Evolutionary conservation across 2,888 invertebrate species (phyloP).

Genomic region (Eristalinus sepulchralis): DNA sequence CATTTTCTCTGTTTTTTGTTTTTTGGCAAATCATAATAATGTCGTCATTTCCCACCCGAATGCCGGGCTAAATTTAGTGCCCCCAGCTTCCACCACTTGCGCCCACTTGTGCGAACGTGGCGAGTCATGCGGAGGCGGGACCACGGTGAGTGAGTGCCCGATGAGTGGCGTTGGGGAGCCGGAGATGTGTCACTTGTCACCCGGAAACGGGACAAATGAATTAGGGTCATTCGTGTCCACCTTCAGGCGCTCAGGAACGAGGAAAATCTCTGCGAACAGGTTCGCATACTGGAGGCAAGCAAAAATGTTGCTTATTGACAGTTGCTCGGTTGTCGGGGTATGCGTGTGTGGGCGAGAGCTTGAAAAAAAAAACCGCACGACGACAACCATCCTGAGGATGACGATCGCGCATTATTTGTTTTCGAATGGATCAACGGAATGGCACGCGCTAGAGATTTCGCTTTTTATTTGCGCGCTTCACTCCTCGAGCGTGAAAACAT

Average conservation of each 20-base stretch:
- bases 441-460: slow-evolving; percentile 57
- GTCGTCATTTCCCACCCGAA: slow-evolving; percentile 56
- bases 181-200: slow-evolving; percentile 50
- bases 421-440: slow-evolving; percentile 60
- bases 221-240: slow-evolving; percentile 31
- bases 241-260: slow-evolving; percentile 2
- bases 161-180: slow-evolving; percentile 26
- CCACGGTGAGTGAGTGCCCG: neutral
- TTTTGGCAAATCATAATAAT: slow-evolving; percentile 58
- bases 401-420: slow-evolving; percentile 47
- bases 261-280: slow-evolving; percentile 11
- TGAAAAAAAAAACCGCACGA: slow-evolving; percentile 43
- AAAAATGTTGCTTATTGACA: slow-evolving; percentile 16
- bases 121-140: slow-evolving; percentile 19
- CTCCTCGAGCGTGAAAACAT: slow-evolving; percentile 46
- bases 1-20: neutral
- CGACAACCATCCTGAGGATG: slow-evolving; percentile 44
- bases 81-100: slow-evolving; percentile 35
- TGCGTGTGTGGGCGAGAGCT: neutral
- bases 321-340: neutral
- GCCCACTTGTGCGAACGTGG: slow-evolving; percentile 50
- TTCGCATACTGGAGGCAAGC: slow-evolving; percentile 1
- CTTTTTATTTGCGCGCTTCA: slow-evolving; percentile 9
- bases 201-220: slow-evolving; percentile 39
- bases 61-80: slow-evolving; percentile 45